phyloP scores from a whole-genome alignment of 2,888 invertebrate species.

The Scaptomyza cyrtandrae region DNA sequence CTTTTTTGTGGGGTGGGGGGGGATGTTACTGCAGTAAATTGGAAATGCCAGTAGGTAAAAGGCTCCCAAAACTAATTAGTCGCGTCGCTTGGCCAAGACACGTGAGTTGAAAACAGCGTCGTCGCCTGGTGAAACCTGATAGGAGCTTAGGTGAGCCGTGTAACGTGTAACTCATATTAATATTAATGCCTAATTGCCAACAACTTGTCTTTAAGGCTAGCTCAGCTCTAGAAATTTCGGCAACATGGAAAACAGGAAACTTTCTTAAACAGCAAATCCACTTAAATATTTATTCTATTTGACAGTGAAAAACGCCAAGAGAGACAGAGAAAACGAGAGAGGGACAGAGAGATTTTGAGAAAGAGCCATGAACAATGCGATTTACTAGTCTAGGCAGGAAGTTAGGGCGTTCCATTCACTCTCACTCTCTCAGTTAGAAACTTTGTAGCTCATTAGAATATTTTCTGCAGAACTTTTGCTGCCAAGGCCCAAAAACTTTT shows the following conservation, averaged over 20 bases:
- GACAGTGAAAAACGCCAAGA: constrained; percentile 23
- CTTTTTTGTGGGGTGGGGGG: background rate
- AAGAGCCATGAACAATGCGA: constrained; percentile 6
- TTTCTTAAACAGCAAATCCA: constrained; percentile 35
- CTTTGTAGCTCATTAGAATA: constrained; percentile 79
- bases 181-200: constrained; percentile 72
- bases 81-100: constrained; percentile 64
- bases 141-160: constrained; percentile 28
- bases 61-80: constrained; percentile 77
- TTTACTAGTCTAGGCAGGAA: constrained; percentile 56
- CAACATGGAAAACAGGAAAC: constrained; percentile 1
- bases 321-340: background rate
- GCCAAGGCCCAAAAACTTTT: constrained; percentile 50
- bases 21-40: constrained; percentile 2
- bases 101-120: constrained; percentile 50
- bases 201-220: constrained; percentile 53
- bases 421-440: constrained; percentile 31
- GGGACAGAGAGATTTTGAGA: no score
- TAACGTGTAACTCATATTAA: constrained; percentile 65
- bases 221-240: constrained; percentile 6
- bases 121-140: constrained; percentile 24
- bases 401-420: constrained; percentile 18
- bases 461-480: constrained; percentile 66
- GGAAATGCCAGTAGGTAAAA: constrained; percentile 49
- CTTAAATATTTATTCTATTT: constrained; percentile 58